These are phyloP conservation scores for Drepana falcataria DNA, from an alignment of 2,888 invertebrate species.

Conservation along the genomic window DNA sequence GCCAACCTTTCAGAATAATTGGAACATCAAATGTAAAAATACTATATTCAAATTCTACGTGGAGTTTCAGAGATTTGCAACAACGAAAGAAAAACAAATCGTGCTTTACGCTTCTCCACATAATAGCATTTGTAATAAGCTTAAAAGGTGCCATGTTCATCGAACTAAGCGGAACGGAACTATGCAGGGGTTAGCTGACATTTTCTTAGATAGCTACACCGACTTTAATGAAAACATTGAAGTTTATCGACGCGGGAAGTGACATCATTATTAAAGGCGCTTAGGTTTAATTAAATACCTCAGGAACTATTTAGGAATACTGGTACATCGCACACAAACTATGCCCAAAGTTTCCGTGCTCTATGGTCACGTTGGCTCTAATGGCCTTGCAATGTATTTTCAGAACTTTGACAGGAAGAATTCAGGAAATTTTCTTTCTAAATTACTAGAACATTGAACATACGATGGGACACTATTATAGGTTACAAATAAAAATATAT, in stretches of 20 bases:
- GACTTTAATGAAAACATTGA: slow-evolving; percentile 22
- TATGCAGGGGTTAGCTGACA: neutral
- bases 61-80: too few species aligned
- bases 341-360: slow-evolving; percentile 46
- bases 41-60: too few species aligned
- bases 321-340: slow-evolving; percentile 36
- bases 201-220: slow-evolving; percentile 8
- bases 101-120: too few species aligned
- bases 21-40: too few species aligned
- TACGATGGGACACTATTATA: too few species aligned
- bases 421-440: too few species aligned
- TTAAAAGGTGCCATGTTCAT: neutral
- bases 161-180: neutral
- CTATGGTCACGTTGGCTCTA: slow-evolving; percentile 26
- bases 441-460: too few species aligned
- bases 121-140: neutral
- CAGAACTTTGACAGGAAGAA: too few species aligned
- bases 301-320: slow-evolving; percentile 46
- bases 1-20: too few species aligned
- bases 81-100: too few species aligned
- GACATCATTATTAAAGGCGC: slow-evolving; percentile 31
- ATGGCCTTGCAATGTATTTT: neutral
- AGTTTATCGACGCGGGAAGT: slow-evolving; percentile 19
- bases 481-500: too few species aligned
- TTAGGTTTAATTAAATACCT: slow-evolving; percentile 41